Percentiles rank a stretch among this genome's conserved stretches.
phyloP scores from a whole-genome alignment of 2,797 vertebrate species.

The Dromococcyx pavoninus region DNA sequence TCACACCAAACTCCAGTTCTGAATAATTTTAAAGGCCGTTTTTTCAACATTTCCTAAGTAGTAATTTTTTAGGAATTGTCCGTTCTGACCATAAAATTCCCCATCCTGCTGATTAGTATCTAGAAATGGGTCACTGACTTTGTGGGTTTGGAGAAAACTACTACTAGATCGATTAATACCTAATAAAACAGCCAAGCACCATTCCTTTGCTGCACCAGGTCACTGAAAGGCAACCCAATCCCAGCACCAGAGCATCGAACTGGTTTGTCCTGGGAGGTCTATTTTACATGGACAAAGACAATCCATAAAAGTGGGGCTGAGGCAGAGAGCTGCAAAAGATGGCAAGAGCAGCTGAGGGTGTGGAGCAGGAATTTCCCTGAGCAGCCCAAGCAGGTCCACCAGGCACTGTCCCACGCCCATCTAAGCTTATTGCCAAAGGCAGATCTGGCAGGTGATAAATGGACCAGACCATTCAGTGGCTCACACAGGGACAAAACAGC shows the following conservation, averaged over 20 bases:
- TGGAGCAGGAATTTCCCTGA: background rate
- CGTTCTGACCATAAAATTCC: background rate
- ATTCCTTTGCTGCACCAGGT: background rate
- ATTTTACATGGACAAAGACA: background rate
- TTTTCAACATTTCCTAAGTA: background rate
- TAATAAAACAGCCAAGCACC: background rate
- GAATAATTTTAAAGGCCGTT: background rate
- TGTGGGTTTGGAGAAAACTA: background rate
- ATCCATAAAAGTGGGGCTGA: background rate
- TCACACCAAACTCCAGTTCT: background rate
- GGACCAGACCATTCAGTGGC: background rate
- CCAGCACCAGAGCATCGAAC: background rate
- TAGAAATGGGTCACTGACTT: background rate
- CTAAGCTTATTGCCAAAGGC: background rate
- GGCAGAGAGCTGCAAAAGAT: background rate
- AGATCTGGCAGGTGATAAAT: background rate
- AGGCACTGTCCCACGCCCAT: accelerated
- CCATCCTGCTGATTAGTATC: background rate
- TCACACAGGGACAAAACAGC: background rate
- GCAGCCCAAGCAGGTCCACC: background rate
- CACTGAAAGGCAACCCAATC: background rate
- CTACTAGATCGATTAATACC: background rate
- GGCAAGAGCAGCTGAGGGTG: background rate
- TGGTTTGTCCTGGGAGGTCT: background rate
- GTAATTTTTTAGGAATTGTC: background rate